These are phyloP conservation scores for Proisotoma minuta DNA, from an alignment of 2,888 invertebrate genomes.

Conservation along the genomic window DNA sequence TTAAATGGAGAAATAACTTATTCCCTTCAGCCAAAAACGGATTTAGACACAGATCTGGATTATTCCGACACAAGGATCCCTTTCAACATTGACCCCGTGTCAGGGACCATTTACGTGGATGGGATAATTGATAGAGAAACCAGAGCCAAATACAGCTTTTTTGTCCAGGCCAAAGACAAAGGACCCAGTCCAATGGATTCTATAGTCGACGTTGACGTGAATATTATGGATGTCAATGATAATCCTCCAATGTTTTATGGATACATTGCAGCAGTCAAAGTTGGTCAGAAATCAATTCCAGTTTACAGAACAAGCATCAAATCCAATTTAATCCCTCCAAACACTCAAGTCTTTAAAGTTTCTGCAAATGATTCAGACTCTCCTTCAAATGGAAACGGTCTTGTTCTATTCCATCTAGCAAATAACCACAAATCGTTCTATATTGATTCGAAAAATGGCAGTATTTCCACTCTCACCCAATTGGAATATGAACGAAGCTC, in stretches of 20 bases:
- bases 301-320: slow-evolving; percentile 70
- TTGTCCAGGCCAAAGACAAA: slow-evolving; percentile 69
- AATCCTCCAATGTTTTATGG: slow-evolving; percentile 54
- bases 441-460: slow-evolving; percentile 80
- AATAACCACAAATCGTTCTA: slow-evolving; percentile 58
- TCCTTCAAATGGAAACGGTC: slow-evolving; percentile 70
- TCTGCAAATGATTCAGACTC: slow-evolving; percentile 82
- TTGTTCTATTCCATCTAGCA: slow-evolving; percentile 44
- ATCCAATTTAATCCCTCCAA: slow-evolving; percentile 66
- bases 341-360: slow-evolving; percentile 65
- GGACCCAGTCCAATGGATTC: slow-evolving; percentile 64
- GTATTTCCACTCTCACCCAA: slow-evolving; percentile 68
- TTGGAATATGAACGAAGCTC: slow-evolving; percentile 66
- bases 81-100: slow-evolving; percentile 65
- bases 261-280: slow-evolving; percentile 36
- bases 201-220: slow-evolving; percentile 64
- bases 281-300: slow-evolving; percentile 54
- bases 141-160: slow-evolving; percentile 63
- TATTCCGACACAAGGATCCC: slow-evolving; percentile 53
- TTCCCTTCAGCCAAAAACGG: slow-evolving; percentile 54
- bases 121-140: slow-evolving; percentile 74
- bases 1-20: slow-evolving; percentile 74
- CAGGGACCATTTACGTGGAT: slow-evolving; percentile 66
- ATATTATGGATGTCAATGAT: slow-evolving; percentile 74
- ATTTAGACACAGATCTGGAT: slow-evolving; percentile 48